Base-by-base conservation (phyloP, 2,888 invertebrate genomes). In the Uropetala carovei region DNA sequence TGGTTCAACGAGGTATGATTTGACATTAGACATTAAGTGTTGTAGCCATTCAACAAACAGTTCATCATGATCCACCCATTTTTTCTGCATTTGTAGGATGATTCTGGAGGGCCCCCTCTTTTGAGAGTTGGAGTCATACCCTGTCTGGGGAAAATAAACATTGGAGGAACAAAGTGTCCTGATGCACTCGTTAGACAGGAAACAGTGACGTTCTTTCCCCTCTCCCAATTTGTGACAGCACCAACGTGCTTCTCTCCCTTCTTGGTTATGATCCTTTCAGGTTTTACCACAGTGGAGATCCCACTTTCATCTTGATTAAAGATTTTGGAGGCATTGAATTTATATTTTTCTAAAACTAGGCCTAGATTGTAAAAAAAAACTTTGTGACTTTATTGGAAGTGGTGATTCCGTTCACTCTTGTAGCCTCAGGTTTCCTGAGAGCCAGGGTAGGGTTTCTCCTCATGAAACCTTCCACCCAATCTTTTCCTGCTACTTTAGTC, bases 111-210 rank as follows among this genome's bases (percentile, higher is more conserved):
- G 22, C 95, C 95, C 94, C 94, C 94, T 92, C 94, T 94, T 93
- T 95, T 94, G 13, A 95, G 94, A 0, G 93, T 92, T 18, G 94
- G 94, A 84, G 94, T 94, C 94, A 95, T 94, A 92, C 95, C 94
- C 93, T 95, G 94, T 43, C 95, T 92, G 0, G 95, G 95, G 92
- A 94, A 95, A 89, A 95, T 95, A 93, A 95, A 95, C 95, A 95
- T 95, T 4, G 95, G 95, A 13, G 95, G 95, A 58, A 95, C 94
- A 93, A 93, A 95, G 14, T 93, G 92, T 16, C 95, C 94, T 83
- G 94, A 94, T 93, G 94, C 94, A 93, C 94, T 95, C 94, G 95
- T 94, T 18, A 94, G 94, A 94, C 95, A 95, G 92, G 95, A 86
- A n/a, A 95, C 92, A 5, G 95, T 95, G 5, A 95, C 94, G 83